Conservation (phyloP, 1,140 invertebrate species). For the honey bee (Apis mellifera) region DNA sequence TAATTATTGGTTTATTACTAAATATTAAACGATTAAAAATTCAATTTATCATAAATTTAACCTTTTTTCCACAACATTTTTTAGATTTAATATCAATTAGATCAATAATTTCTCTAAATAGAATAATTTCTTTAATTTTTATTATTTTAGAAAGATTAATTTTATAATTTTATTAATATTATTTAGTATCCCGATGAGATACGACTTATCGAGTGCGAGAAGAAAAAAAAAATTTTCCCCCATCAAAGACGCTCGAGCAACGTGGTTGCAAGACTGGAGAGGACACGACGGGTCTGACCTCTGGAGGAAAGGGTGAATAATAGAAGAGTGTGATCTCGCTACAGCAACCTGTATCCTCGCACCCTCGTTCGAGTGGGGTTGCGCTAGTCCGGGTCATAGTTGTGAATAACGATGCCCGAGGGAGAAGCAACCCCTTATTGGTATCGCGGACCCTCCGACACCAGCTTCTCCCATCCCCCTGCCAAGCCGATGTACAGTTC, state of each 20-base stretch:
- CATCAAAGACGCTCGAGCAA: neutral
- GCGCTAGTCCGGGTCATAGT: constrained; percentile 67
- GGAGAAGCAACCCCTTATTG: constrained; percentile 66
- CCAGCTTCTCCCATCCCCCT: neutral
- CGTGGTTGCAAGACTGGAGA: neutral
- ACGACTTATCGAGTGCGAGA: no score
- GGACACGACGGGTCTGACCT: constrained; percentile 35
- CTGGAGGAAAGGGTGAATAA: constrained; percentile 67
- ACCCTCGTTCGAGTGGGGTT: constrained; percentile 43
- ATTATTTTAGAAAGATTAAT: no score
- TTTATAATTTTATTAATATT: no score
- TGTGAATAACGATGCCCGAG: constrained; percentile 76
- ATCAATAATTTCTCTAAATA: no score
- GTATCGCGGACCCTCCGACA: constrained; percentile 34
- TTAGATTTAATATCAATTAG: no score
- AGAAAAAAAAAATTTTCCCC: no score
- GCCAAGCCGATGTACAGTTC: constrained; percentile 12
- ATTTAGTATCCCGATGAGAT: no score
- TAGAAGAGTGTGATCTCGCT: constrained; percentile 63
- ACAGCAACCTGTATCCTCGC: constrained; percentile 58
- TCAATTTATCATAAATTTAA: no score
- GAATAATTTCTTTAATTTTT: no score
- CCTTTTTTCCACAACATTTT: no score
- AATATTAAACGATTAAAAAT: no score
- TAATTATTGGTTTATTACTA: no score